phyloP scores from a whole-genome alignment of 2,113 vertebrate species.

The Boulengeromyrus knoepffleri region DNA sequence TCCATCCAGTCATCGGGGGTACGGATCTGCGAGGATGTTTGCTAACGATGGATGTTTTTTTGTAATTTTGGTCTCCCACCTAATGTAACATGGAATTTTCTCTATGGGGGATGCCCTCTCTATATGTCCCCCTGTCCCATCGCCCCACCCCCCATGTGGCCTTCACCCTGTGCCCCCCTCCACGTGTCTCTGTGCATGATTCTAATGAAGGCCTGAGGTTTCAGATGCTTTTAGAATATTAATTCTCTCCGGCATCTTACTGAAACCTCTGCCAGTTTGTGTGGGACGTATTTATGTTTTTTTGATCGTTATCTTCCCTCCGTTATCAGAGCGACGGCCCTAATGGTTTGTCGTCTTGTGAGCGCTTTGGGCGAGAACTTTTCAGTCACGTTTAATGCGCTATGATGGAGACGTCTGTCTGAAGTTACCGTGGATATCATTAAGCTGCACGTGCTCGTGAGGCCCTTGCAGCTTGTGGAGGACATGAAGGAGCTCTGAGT shows the following conservation, averaged over 20 bases:
- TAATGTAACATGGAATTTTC: too few species aligned
- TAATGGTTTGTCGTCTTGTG: neutral
- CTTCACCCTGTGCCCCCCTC: neutral
- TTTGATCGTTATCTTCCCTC: neutral
- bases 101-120: neutral
- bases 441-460: neutral
- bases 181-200: neutral
- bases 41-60: neutral
- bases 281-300: neutral
- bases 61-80: neutral
- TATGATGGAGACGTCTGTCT: neutral
- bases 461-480: neutral
- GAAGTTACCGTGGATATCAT: neutral
- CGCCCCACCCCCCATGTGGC: neutral
- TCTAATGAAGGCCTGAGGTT: conserved; percentile 4
- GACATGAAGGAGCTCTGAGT: neutral
- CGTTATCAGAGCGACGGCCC: neutral
- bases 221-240: neutral
- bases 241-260: neutral
- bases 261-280: conserved; percentile 9
- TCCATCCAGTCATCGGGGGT: neutral
- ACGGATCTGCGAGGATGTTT: neutral
- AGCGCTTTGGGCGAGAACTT: neutral
- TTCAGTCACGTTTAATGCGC: neutral
- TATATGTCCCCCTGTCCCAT: neutral